These are phyloP conservation scores for Catharus bicknelli DNA, from an alignment of 2,113 vertebrate genomes.

Conservation along the genomic window DNA sequence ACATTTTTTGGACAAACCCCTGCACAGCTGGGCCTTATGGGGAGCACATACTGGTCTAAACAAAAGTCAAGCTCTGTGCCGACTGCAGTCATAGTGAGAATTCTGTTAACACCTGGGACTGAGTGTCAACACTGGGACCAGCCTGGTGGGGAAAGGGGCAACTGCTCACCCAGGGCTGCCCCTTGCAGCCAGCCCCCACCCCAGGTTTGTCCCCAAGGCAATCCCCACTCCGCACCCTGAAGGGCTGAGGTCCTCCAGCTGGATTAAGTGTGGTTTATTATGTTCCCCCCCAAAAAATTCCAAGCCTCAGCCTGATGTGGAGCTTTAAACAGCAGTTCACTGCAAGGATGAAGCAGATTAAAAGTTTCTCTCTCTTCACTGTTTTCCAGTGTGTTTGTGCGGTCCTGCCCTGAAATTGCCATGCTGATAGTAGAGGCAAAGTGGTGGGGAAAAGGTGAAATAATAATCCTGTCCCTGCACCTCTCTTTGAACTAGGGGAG, in stretches of 20 bases:
- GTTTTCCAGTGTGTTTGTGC: not conserved
- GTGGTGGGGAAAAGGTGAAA: rapidly evolving
- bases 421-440: not conserved
- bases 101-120: not conserved
- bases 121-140: not conserved
- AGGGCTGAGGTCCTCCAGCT: not conserved
- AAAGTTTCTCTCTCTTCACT: not conserved
- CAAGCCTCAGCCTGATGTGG: no score
- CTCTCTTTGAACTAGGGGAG: not conserved
- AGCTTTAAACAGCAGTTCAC: not conserved
- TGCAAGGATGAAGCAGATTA: not conserved
- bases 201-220: not conserved
- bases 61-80: not conserved
- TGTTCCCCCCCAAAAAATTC: rapidly evolving
- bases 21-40: not conserved
- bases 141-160: not conserved
- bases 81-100: not conserved
- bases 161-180: not conserved
- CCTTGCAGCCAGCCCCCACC: not conserved
- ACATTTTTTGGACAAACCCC: not conserved
- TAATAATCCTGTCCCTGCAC: not conserved
- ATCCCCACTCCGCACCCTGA: rapidly evolving
- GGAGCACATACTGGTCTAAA: not conserved
- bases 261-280: not conserved
- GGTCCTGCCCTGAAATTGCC: not conserved